Evolutionary conservation across 64 coral and sea anemone genomes (phyloP).

Genomic region (Hydrozoanthus tunicans): DNA sequence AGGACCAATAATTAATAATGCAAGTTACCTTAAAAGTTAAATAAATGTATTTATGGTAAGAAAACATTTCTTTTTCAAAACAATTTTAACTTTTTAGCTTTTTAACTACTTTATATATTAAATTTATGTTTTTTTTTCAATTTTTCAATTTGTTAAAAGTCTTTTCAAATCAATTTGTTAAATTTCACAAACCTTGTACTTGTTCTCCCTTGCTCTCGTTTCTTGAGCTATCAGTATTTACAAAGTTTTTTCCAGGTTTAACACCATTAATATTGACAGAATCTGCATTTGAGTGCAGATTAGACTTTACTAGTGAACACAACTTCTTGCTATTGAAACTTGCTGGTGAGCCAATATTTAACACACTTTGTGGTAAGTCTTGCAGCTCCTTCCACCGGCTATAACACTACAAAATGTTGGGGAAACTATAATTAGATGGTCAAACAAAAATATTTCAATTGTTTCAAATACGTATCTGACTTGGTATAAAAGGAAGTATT

Average conservation of each 20-base stretch:
- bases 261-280: neutral
- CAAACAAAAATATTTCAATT: neutral
- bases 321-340: slow-evolving; percentile 32
- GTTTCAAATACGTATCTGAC: neutral
- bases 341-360: neutral
- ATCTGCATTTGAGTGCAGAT: slow-evolving; percentile 36
- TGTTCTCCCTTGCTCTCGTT: neutral
- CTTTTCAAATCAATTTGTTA: too few relatives aligned
- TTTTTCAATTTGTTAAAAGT: too few relatives aligned
- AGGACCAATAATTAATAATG: too few relatives aligned
- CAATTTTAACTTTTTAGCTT: too few relatives aligned
- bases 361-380: neutral
- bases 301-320: slow-evolving; percentile 64
- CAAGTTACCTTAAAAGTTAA: too few relatives aligned
- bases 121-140: too few relatives aligned
- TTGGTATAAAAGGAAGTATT: too few relatives aligned
- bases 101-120: too few relatives aligned
- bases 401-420: slow-evolving; percentile 51
- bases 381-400: slow-evolving; percentile 86
- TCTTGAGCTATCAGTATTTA: neutral
- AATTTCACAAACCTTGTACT: slow-evolving; percentile 8
- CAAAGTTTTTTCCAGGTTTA: neutral
- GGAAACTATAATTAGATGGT: neutral
- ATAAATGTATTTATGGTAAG: too few relatives aligned
- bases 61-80: too few relatives aligned